phyloP scores from a whole-genome alignment of 2,797 vertebrate species.

The Pelochelys cantorii region DNA sequence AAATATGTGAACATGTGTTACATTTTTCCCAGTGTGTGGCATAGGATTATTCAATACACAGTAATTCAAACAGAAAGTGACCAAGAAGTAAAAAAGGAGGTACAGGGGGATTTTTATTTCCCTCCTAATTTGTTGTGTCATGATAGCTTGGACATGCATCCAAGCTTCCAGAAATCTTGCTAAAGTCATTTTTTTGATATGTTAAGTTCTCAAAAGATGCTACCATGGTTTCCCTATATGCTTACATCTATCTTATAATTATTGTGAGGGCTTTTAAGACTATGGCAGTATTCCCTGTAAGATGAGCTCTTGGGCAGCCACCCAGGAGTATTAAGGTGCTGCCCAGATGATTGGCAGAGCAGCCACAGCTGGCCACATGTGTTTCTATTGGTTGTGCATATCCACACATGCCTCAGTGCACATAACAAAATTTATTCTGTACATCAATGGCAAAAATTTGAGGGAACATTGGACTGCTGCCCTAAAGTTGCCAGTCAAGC shows the following conservation, averaged over 20 bases:
- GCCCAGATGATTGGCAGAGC: no score
- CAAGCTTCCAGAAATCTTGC: neutral
- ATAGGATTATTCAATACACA: neutral
- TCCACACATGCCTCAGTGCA: no score
- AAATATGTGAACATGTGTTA: fast-evolving
- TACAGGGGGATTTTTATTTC: neutral
- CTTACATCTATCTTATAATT: neutral
- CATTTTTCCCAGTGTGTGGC: neutral
- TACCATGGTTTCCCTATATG: neutral
- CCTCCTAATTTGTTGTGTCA: neutral
- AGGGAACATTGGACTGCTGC: no score
- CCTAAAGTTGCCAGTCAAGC: neutral
- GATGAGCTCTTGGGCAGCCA: no score
- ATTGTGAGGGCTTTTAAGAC: neutral
- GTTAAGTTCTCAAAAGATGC: neutral
- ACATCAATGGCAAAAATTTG: no score
- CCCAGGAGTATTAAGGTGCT: no score
- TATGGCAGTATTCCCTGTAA: neutral
- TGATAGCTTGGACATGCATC: neutral
- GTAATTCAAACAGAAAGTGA: fast-evolving
- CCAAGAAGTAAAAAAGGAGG: neutral
- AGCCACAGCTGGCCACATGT: no score
- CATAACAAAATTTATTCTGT: no score
- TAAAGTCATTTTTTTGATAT: neutral
- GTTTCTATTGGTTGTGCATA: no score